phyloP scores from a whole-genome alignment of 2,113 vertebrate species.

The Gopherus evgoodei region DNA sequence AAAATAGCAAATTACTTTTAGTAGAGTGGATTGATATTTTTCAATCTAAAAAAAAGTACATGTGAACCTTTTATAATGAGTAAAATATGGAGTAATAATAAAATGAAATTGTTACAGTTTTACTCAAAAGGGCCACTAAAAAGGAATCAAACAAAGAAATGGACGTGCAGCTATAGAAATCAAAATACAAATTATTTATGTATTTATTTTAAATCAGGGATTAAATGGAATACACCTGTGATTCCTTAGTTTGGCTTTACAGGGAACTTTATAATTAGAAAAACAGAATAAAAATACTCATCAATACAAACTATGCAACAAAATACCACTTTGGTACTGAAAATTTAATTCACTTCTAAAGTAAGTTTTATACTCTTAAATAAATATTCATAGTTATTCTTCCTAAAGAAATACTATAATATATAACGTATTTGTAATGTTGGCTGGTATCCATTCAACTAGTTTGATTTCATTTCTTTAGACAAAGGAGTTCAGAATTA shows the following conservation, averaged over 20 bases:
- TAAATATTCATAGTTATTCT: background rate
- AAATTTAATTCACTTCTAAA: constrained; percentile 51
- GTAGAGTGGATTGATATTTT: constrained; percentile 63
- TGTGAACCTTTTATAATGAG: constrained; percentile 42
- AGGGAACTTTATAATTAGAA: constrained; percentile 45
- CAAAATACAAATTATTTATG: background rate
- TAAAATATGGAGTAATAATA: background rate
- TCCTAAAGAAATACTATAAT: background rate
- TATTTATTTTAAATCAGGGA: constrained; percentile 33
- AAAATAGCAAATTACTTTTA: constrained; percentile 83
- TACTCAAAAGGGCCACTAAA: background rate
- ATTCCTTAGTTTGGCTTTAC: constrained; percentile 31
- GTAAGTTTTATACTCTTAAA: background rate
- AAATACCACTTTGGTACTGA: background rate
- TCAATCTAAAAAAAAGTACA: constrained; percentile 6
- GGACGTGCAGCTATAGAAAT: background rate
- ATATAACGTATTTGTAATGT: constrained; percentile 41
- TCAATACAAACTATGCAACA: constrained; percentile 25
- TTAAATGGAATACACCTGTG: constrained; percentile 25
- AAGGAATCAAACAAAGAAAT: constrained; percentile 19
- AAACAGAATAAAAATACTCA: constrained; percentile 47
- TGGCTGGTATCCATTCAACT: constrained; percentile 10
- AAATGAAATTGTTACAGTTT: constrained; percentile 17
- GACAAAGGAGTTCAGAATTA: constrained; percentile 10
- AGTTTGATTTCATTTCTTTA: background rate